Conservation (phyloP, 2,797 vertebrate genomes). For the Eulemur coronatus region DNA sequence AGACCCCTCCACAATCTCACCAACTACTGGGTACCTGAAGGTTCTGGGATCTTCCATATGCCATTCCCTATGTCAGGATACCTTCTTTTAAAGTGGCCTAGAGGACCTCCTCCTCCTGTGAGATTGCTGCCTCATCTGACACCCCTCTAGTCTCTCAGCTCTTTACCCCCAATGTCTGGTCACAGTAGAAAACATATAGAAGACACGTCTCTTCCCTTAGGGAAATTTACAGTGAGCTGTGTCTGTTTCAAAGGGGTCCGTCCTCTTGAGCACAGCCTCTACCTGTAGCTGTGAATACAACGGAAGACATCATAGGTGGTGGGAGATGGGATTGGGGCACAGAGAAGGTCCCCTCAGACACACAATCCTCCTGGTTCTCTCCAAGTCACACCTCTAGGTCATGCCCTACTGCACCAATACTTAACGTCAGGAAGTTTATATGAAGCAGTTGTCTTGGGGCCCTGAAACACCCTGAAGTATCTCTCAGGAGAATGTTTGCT, state of each 20-base stretch:
- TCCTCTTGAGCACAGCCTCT: not conserved
- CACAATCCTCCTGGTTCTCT: not conserved
- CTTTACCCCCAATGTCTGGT: not conserved
- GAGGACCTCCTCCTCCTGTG: not conserved
- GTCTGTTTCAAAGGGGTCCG: not conserved
- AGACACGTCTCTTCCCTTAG: not conserved
- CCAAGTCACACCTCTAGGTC: not conserved
- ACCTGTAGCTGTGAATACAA: not conserved
- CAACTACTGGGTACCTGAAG: not conserved
- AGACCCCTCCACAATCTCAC: not conserved
- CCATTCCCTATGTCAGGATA: not conserved
- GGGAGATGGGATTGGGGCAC: not conserved
- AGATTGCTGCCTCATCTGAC: not conserved
- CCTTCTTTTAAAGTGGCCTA: not conserved
- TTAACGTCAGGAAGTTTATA: not conserved
- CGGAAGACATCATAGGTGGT: not conserved
- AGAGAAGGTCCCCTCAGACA: not conserved
- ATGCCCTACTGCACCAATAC: not conserved
- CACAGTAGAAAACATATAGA: not conserved
- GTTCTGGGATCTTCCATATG: not conserved
- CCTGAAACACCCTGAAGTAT: not conserved
- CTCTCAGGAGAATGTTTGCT: not conserved
- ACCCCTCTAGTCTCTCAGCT: not conserved
- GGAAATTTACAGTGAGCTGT: not conserved
- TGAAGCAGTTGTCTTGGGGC: not conserved